Evolutionary conservation across 2,797 vertebrate genomes (phyloP).

Genomic region (Myotis planiceps): DNA sequence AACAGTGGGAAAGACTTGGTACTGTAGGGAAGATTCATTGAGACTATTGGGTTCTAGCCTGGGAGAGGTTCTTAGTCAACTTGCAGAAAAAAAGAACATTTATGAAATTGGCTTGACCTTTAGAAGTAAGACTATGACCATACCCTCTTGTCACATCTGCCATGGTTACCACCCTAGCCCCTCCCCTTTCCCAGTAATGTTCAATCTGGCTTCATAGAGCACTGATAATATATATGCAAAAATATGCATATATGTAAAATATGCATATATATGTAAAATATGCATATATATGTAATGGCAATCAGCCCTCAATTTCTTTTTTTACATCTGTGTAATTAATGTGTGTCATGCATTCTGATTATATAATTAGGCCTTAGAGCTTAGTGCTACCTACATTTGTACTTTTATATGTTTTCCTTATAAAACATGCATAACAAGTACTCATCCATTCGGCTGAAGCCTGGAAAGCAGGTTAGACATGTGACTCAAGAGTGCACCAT

Average conservation of each 20-base stretch:
- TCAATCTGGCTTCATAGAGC: neutral
- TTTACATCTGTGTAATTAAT: neutral
- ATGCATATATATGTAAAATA: neutral
- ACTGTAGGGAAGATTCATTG: fast-evolving
- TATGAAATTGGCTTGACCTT: neutral
- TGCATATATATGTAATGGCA: neutral
- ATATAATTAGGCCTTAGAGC: neutral
- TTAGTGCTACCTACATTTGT: neutral
- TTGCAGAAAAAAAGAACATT: neutral
- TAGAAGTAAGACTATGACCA: neutral
- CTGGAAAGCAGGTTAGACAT: neutral
- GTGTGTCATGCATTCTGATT: neutral
- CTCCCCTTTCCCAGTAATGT: neutral
- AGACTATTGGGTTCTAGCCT: neutral
- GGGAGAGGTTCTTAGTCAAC: neutral
- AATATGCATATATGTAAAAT: neutral
- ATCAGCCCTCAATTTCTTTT: neutral
- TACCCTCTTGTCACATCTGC: neutral
- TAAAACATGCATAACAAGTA: neutral
- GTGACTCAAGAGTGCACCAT: neutral
- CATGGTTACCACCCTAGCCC: neutral
- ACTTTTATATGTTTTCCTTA: neutral
- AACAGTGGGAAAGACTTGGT: neutral
- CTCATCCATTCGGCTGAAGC: neutral
- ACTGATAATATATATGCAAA: neutral